Conservation (phyloP, 2,888 invertebrate genomes). For the Caenorhabditis uteleia region DNA sequence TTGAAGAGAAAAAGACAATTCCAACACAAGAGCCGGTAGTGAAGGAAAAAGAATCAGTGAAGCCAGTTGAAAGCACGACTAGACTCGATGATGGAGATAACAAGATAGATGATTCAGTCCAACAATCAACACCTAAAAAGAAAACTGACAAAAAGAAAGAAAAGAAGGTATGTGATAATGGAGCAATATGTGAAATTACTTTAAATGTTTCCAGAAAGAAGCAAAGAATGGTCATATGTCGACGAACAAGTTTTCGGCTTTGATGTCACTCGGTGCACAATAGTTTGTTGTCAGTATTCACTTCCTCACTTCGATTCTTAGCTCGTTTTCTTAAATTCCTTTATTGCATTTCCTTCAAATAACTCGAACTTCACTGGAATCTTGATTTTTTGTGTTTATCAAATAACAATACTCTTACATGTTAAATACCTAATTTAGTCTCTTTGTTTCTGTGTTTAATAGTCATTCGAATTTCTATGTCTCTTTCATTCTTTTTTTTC, state of each 20-base stretch:
- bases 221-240: slow-evolving; percentile 11
- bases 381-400: background rate
- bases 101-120: background rate
- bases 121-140: slow-evolving; percentile 1
- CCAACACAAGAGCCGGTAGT: background rate
- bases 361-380: background rate
- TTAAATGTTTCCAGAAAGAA: slow-evolving; percentile 18
- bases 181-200: background rate
- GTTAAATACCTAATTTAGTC: no score
- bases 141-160: slow-evolving; percentile 11
- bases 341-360: slow-evolving; percentile 1
- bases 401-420: no score
- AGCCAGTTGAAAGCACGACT: background rate
- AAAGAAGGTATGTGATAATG: background rate
- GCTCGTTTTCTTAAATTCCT: background rate
- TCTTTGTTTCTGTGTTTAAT: no score
- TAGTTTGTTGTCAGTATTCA: background rate
- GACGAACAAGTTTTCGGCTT: slow-evolving; percentile 28
- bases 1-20: background rate
- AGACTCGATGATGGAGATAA: background rate
- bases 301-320: no score
- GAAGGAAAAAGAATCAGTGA: background rate
- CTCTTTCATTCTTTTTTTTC: no score
- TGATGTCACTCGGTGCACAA: slow-evolving; percentile 8
- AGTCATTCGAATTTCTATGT: no score